Evolutionary conservation across 92 coral and sea anemone species (phyloP).

Genomic region (Phymanthus crucifer): DNA sequence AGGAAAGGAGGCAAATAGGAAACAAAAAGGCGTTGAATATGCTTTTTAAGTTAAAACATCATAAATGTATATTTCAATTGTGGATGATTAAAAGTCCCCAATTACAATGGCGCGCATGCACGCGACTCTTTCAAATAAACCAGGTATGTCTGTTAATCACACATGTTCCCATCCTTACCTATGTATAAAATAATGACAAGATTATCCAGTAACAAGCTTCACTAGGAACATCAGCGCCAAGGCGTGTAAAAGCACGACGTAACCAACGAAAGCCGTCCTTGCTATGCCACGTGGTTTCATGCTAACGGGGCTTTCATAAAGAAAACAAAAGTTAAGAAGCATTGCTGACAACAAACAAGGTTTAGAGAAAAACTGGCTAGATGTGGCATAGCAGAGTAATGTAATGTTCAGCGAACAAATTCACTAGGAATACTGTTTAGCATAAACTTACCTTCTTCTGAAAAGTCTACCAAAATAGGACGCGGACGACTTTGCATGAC

Average conservation of each 20-base stretch:
- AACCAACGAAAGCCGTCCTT: conserved; percentile 50
- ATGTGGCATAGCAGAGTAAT: not conserved
- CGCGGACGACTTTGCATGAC: conserved; percentile 43
- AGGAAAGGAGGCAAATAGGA: no score
- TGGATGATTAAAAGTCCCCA: no score
- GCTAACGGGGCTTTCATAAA: conserved; percentile 13
- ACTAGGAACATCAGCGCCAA: conserved; percentile 62
- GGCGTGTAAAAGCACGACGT: conserved; percentile 59
- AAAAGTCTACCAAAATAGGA: conserved; percentile 46
- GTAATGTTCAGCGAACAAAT: not conserved
- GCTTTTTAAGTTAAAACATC: no score
- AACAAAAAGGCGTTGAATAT: no score
- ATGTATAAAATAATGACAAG: not conserved
- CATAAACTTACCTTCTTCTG: conserved; percentile 53
- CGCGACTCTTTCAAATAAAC: not conserved
- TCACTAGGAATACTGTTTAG: no score
- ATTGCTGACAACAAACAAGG: no score
- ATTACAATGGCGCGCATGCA: not conserved
- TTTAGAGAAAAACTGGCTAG: no score
- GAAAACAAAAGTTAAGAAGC: no score
- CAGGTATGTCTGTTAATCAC: no score
- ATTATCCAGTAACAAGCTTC: conserved; percentile 40
- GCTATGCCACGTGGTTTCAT: conserved; percentile 62
- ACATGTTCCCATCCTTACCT: not conserved
- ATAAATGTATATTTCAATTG: no score